Evolutionary conservation across 2,888 invertebrate species (phyloP).

Genomic region (Drosophila phalerata): DNA sequence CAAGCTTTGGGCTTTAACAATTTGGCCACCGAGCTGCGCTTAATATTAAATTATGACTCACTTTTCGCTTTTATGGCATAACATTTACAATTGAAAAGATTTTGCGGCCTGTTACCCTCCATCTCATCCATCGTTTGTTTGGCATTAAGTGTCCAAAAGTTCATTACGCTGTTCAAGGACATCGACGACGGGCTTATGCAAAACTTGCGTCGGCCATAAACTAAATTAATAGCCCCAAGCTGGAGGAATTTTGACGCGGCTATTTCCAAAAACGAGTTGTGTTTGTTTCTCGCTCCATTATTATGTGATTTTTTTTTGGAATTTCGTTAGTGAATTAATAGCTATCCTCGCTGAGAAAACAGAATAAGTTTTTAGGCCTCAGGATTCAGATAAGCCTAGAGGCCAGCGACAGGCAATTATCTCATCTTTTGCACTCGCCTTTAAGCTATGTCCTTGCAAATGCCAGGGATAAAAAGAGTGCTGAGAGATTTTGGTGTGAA

Average conservation of each 20-base stretch:
- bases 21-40: conserved; percentile 33
- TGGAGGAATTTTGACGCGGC: conserved; percentile 44
- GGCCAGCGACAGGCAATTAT: conserved; percentile 34
- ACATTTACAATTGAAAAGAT: conserved; percentile 58
- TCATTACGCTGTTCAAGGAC: conserved; percentile 63
- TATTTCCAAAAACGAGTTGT: conserved; percentile 46
- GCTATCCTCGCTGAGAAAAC: conserved; percentile 4
- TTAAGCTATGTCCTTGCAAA: conserved; percentile 21
- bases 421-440: conserved; percentile 27
- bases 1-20: conserved; percentile 7
- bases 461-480: conserved; percentile 14
- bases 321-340: conserved; percentile 41
- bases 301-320: conserved; percentile 6
- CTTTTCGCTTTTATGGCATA: conserved; percentile 51
- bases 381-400: conserved; percentile 30
- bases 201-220: conserved; percentile 53
- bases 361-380: neutral
- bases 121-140: conserved; percentile 2
- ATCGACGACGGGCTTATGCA: conserved; percentile 42
- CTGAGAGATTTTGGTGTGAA: conserved; percentile 19
- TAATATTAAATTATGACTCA: conserved; percentile 61
- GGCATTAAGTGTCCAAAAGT: conserved; percentile 46
- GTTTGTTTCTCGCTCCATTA: conserved; percentile 4
- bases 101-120: conserved; percentile 21
- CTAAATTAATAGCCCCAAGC: conserved; percentile 58